Evolutionary conservation across 2,888 invertebrate genomes (phyloP).

Genomic region (Chalcosyrphus nemorum): DNA sequence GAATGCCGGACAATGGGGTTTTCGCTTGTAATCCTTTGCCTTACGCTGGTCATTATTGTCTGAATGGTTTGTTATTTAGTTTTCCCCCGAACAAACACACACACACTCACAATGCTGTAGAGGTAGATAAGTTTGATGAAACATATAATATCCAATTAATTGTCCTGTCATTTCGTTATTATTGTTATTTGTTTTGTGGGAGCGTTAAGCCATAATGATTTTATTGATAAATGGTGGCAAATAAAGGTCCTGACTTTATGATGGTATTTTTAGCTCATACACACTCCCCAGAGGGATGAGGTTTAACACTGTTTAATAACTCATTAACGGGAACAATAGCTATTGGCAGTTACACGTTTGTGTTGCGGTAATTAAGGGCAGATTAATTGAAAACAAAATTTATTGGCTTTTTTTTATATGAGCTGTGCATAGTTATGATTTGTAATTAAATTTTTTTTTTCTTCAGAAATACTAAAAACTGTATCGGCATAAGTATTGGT

Average conservation of each 20-base stretch:
- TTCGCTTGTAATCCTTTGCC: constrained; percentile 62
- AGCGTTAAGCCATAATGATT: constrained; percentile 47
- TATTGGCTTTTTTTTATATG: background rate
- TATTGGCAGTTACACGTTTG: background rate
- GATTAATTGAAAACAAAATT: background rate
- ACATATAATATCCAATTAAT: constrained; percentile 66
- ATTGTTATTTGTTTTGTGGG: constrained; percentile 66
- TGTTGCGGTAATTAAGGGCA: background rate
- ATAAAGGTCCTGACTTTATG: constrained; percentile 34
- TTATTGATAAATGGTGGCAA: constrained; percentile 54
- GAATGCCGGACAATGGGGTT: constrained; percentile 51
- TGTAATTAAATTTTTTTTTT: too few species aligned
- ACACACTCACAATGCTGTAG: background rate
- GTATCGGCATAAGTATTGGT: background rate
- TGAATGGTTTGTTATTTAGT: constrained; percentile 61
- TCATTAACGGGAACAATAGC: constrained; percentile 4
- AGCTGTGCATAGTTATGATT: background rate
- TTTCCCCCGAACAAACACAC: background rate
- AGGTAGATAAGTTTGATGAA: constrained; percentile 36
- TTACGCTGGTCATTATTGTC: constrained; percentile 56
- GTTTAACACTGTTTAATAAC: background rate
- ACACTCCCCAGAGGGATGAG: background rate
- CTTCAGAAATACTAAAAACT: background rate
- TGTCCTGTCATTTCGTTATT: constrained; percentile 62
- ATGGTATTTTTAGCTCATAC: constrained; percentile 31